Percentiles rank a stretch among this genome's conserved stretches.
These are phyloP conservation scores for Aphidius colemani DNA, from an alignment of 2,888 invertebrate species.

Conservation along the genomic window DNA sequence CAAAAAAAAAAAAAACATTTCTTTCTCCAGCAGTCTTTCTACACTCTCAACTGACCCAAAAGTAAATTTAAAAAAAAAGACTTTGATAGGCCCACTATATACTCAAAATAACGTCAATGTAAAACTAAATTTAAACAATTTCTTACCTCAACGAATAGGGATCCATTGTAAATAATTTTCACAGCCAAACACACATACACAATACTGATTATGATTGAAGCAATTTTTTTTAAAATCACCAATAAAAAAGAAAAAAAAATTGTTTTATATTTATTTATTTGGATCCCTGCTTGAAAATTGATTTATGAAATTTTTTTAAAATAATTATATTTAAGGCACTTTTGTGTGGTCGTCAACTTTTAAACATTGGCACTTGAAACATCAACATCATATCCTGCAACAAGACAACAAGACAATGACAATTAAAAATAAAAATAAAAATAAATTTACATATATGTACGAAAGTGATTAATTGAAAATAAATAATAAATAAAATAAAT, in stretches of 20 bases:
- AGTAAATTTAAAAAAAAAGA: background rate
- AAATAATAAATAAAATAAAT: background rate
- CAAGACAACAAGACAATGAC: no score
- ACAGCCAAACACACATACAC: constrained; percentile 30
- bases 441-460: background rate
- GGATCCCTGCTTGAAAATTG: background rate
- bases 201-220: constrained; percentile 28
- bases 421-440: background rate
- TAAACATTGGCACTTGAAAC: constrained; percentile 11
- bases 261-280: background rate
- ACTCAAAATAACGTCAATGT: no score
- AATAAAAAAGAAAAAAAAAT: constrained; percentile 5
- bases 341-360: constrained; percentile 7
- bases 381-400: constrained; percentile 19
- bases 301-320: background rate
- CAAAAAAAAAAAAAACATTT: no score
- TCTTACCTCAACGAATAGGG: constrained; percentile 53
- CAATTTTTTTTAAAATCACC: background rate
- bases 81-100: no score
- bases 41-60: background rate
- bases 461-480: background rate
- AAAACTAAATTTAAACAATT: no score
- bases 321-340: constrained; percentile 18
- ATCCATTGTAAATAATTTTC: constrained; percentile 45
- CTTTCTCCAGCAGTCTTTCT: background rate